A percentile compares a stretch with the other conserved stretches of the same genome.
These are phyloP conservation scores for Pagrus major DNA, from an alignment of 2,113 vertebrate species.

Conservation along the genomic window DNA sequence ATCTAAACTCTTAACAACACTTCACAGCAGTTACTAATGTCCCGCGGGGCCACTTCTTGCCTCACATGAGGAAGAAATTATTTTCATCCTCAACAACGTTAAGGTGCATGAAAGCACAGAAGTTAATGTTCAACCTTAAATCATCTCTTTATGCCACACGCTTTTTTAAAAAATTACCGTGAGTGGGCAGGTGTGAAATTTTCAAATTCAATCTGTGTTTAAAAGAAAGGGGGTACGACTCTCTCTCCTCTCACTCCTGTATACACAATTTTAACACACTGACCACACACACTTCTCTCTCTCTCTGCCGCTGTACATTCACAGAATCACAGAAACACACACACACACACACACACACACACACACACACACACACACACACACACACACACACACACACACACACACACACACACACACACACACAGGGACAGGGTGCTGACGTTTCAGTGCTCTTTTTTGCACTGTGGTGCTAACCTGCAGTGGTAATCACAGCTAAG, in stretches of 20 bases:
- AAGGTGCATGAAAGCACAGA: not conserved
- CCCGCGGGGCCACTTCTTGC: not conserved
- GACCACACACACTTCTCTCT: slow-evolving; percentile 11
- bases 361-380: too few relatives aligned
- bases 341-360: too few relatives aligned
- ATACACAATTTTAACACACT: not conserved
- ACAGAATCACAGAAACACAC: too few relatives aligned
- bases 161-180: not conserved
- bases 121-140: slow-evolving; percentile 37
- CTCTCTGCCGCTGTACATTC: not conserved
- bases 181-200: not conserved
- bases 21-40: not conserved
- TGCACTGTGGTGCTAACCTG: slow-evolving; percentile 43
- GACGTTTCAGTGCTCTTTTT: slow-evolving; percentile 9
- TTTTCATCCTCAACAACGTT: not conserved
- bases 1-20: not conserved
- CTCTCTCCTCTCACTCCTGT: not conserved
- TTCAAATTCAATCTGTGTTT: slow-evolving; percentile 6
- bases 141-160: not conserved
- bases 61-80: not conserved
- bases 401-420: slow-evolving; percentile 20
- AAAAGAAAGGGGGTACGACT: slow-evolving; percentile 33
- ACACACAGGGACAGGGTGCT: slow-evolving; percentile 10
- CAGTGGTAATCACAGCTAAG: slow-evolving; percentile 51
- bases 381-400: too few relatives aligned